Conservation (phyloP, 2,113 vertebrate species). For the Lota lota region DNA sequence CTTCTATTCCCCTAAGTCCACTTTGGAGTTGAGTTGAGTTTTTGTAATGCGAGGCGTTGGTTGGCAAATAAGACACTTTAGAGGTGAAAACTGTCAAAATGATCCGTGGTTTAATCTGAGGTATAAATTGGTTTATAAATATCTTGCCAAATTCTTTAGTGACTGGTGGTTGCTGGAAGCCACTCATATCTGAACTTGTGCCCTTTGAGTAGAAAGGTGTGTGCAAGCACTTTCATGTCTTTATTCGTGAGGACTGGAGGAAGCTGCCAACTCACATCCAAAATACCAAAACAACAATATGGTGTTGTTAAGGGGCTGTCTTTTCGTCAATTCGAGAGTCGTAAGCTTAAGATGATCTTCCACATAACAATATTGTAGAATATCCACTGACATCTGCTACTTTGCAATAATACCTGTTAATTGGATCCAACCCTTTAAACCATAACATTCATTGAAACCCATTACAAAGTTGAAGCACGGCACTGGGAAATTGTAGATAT, state of each 20-base stretch:
- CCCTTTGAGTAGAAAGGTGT: constrained; percentile 14
- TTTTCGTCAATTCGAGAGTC: too few species aligned
- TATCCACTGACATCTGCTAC: neutral
- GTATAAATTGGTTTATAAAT: neutral
- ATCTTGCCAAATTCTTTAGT: constrained; percentile 10
- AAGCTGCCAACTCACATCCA: constrained; percentile 46
- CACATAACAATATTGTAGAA: too few species aligned
- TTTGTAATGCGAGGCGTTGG: neutral
- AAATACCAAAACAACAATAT: neutral
- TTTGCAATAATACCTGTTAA: neutral
- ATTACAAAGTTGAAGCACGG: neutral
- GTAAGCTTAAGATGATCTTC: too few species aligned
- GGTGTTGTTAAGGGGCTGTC: neutral
- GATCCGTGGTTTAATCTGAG: too few species aligned
- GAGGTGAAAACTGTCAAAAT: too few species aligned
- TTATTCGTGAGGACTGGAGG: constrained; percentile 35
- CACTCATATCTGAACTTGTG: constrained; percentile 23
- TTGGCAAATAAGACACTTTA: too few species aligned
- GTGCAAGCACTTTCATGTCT: constrained; percentile 29
- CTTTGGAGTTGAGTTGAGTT: constrained; percentile 29
- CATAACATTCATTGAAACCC: neutral
- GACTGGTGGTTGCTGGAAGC: constrained; percentile 31
- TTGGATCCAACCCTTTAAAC: neutral
- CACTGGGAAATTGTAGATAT: neutral
- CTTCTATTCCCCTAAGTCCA: constrained; percentile 9